Percentiles rank a stretch among this genome's conserved stretches.
phyloP scores from a whole-genome alignment of 37 sponge, comb jelly and placozoan species.

The Halisarca cf. caerulea region DNA sequence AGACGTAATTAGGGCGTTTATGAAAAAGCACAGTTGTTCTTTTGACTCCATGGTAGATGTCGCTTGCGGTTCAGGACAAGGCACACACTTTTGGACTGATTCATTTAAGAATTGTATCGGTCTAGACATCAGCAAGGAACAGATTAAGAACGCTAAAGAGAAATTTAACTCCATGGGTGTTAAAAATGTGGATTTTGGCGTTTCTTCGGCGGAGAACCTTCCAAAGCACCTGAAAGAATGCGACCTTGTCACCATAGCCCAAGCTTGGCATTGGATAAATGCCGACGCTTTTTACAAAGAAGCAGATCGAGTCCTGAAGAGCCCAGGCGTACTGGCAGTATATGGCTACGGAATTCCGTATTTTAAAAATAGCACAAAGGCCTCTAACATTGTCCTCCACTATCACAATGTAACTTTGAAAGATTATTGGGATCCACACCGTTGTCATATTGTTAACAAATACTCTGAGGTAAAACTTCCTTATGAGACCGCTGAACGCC shows the following conservation, averaged over 20 bases:
- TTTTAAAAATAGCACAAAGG: constrained; percentile 5
- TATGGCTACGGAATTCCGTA: constrained; percentile 73
- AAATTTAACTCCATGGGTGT: neutral
- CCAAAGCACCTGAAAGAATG: constrained; percentile 26
- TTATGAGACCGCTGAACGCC: neutral
- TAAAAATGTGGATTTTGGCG: constrained; percentile 50
- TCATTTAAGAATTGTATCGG: constrained; percentile 51
- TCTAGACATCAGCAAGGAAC: constrained; percentile 74
- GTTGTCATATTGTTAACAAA: neutral
- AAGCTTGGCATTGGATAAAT: constrained; percentile 80
- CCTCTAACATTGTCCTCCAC: constrained; percentile 22
- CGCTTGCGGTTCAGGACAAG: constrained; percentile 84
- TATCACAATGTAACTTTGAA: constrained; percentile 42
- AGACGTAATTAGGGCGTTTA: constrained; percentile 43
- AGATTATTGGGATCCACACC: constrained; percentile 60
- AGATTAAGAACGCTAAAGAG: constrained; percentile 47
- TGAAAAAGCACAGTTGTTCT: constrained; percentile 32
- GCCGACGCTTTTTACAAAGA: constrained; percentile 34
- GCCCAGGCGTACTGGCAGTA: constrained; percentile 64
- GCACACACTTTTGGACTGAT: constrained; percentile 42
- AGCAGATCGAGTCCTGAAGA: constrained; percentile 47
- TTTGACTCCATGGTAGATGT: constrained; percentile 56
- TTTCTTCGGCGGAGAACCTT: constrained; percentile 35
- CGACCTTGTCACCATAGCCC: constrained; percentile 74
- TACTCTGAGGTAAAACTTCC: neutral